These are phyloP conservation scores for Protonibea diacanthus DNA, from an alignment of 2,797 vertebrate genomes.

Conservation along the genomic window DNA sequence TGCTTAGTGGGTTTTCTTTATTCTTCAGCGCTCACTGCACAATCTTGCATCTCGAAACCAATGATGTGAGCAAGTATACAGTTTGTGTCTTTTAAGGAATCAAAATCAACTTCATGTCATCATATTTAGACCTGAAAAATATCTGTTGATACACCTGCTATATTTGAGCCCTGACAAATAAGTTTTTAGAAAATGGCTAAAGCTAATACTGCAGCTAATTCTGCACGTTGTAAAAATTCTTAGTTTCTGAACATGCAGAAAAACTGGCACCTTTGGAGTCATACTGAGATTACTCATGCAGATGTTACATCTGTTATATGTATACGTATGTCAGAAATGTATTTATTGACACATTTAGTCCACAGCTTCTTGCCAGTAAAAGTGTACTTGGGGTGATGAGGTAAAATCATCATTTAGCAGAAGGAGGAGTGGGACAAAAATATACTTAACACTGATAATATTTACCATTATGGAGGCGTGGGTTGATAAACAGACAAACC, in stretches of 20 bases:
- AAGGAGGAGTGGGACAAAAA: conserved; percentile 18
- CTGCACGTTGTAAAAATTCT: not conserved
- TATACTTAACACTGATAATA: conserved; percentile 30
- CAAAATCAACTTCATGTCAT: conserved; percentile 28
- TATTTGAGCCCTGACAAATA: conserved; percentile 16
- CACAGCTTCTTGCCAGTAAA: not conserved
- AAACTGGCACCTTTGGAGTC: not conserved
- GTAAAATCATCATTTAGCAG: conserved; percentile 15
- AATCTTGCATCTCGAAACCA: conserved; percentile 37
- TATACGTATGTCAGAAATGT: not conserved
- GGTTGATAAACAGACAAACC: conserved; percentile 33
- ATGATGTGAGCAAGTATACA: conserved; percentile 27
- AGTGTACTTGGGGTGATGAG: conserved; percentile 10
- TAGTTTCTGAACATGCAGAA: not conserved
- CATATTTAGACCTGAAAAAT: too few species aligned
- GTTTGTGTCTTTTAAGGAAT: conserved; percentile 5
- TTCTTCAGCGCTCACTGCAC: conserved; percentile 40
- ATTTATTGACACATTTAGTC: not conserved
- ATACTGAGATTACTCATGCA: not conserved
- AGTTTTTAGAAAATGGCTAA: conserved; percentile 7
- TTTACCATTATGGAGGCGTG: conserved; percentile 30
- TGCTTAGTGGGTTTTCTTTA: conserved; percentile 48
- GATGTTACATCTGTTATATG: not conserved
- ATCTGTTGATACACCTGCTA: not conserved
- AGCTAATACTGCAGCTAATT: conserved; percentile 15